Evolutionary conservation across 2,888 invertebrate genomes (phyloP).

Genomic region (Macroteleia sp.): DNA sequence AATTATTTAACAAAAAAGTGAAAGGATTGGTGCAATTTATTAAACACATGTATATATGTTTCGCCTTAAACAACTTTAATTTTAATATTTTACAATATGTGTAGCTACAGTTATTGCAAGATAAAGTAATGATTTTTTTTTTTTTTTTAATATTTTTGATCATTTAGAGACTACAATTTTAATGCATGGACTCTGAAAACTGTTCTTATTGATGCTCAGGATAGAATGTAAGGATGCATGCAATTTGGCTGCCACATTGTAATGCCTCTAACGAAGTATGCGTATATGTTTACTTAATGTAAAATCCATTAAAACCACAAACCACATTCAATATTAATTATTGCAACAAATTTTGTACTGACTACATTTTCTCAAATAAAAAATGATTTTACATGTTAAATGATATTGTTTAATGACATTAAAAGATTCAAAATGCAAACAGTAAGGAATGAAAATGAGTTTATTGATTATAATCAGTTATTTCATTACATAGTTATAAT

Average conservation of each 20-base stretch:
- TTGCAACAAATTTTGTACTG: too few relatives aligned
- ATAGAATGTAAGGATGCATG: neutral
- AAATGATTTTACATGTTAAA: too few relatives aligned
- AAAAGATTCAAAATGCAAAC: too few relatives aligned
- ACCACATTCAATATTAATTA: too few relatives aligned
- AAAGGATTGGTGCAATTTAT: neutral
- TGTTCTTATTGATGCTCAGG: neutral
- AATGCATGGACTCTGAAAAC: neutral
- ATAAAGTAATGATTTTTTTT: neutral
- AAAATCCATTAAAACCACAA: too few relatives aligned
- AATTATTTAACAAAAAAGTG: too few relatives aligned
- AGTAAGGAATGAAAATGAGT: too few relatives aligned
- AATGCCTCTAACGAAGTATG: neutral
- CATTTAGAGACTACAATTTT: neutral
- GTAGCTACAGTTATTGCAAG: neutral
- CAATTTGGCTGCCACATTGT: neutral
- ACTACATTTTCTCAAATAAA: too few relatives aligned
- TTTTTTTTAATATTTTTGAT: neutral
- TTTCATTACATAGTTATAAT: too few relatives aligned
- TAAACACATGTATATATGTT: neutral
- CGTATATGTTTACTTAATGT: neutral
- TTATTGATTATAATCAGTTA: too few relatives aligned
- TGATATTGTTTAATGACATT: too few relatives aligned
- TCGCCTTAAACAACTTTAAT: neutral
- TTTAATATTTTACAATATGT: neutral